Evolutionary conservation across 2,797 vertebrate species (phyloP), one percentile per base, ranked within the genome.

Genomic region (Carapus acus): DNA sequence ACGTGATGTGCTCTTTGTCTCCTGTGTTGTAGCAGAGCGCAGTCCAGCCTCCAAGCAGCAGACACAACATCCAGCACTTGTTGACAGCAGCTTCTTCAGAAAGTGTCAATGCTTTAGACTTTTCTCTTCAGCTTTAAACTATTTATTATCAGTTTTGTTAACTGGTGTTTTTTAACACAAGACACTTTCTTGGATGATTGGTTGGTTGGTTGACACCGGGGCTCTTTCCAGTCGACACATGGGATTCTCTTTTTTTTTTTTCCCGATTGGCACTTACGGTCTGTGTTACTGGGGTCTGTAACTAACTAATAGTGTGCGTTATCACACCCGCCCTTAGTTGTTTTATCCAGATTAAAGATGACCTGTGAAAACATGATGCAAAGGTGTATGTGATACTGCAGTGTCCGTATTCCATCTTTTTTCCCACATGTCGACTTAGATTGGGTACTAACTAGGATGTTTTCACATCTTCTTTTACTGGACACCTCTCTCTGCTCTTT

Each of bases 41-140:
- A 86, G 80, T 87, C 87, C 76, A 83, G 65, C 79, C 76, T 86
- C 67, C 85, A 85, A 45, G 84, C 87, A 61, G 85, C 87, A 84
- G 84, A 87, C 79, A 84, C 89, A 74, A 88, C 88, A 54, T 90
- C 89, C 82, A 90, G 89, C 82, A 88, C 85, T 83, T 90, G 89
- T 85, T 90, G 88, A 90, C 85, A 82, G 65, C 76, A 82, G 73
- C 74, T 66, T 67, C 85, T 79, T 73, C 83, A 80, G 49, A 81
- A 74, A 78, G 71, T 71, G 65, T 74, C 65, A 3, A 66, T 54
- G 21, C 50, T 65, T 67, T 55, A 55, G 54, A 56, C 44, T 69
- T 63, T n/a, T 58, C 58, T 53, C 37, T 63, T 14, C 56, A 50
- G 23, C 71, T 78, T 73, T 41, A 66, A 69, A 47, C 59, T 64